These are phyloP conservation scores for Mycetomoellerius zeteki DNA, from an alignment of 1,140 invertebrate species.

Conservation along the genomic window DNA sequence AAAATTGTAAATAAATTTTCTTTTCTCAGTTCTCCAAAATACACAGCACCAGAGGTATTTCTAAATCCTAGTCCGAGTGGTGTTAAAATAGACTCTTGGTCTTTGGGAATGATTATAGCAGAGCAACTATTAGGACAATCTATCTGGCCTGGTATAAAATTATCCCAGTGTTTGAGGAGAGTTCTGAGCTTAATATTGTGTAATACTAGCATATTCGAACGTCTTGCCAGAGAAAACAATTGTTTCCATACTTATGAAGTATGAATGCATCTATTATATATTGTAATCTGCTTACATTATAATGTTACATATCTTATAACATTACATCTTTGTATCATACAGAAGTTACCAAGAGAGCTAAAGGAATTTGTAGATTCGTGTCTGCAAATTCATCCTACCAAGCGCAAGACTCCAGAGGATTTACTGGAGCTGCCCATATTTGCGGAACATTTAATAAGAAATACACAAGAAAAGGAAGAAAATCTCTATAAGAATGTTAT, in stretches of 20 bases:
- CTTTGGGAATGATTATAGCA: slow-evolving; percentile 94
- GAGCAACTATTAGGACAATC: slow-evolving; percentile 91
- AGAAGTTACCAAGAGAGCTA: slow-evolving; percentile 89
- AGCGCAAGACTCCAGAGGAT: slow-evolving; percentile 89
- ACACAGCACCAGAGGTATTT: slow-evolving; percentile 95
- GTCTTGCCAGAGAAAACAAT: slow-evolving; percentile 92
- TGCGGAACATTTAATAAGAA: slow-evolving; percentile 79
- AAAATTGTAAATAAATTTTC: slow-evolving; percentile 13
- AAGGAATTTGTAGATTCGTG: slow-evolving; percentile 90
- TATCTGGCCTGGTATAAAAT: slow-evolving; percentile 91
- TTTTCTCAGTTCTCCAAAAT: slow-evolving; percentile 90
- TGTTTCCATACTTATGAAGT: slow-evolving; percentile 90
- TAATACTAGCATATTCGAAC: slow-evolving; percentile 90
- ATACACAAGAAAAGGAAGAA: slow-evolving; percentile 79
- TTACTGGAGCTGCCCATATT: slow-evolving; percentile 88
- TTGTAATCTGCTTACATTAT: slow-evolving; percentile 21
- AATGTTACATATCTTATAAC: slow-evolving; percentile 39
- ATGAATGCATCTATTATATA: slow-evolving; percentile 49
- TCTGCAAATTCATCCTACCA: slow-evolving; percentile 89
- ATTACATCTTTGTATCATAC: slow-evolving; percentile 41
- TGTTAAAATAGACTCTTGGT: slow-evolving; percentile 96
- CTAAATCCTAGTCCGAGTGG: slow-evolving; percentile 88
- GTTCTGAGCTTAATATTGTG: slow-evolving; percentile 91
- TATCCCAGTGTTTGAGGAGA: slow-evolving; percentile 91
- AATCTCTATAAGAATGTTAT: slow-evolving; percentile 86